A percentile compares a stretch with the other conserved stretches of the same genome.
phyloP scores from a whole-genome alignment of 2,888 invertebrate species.

The Hypomecis atomaria region DNA sequence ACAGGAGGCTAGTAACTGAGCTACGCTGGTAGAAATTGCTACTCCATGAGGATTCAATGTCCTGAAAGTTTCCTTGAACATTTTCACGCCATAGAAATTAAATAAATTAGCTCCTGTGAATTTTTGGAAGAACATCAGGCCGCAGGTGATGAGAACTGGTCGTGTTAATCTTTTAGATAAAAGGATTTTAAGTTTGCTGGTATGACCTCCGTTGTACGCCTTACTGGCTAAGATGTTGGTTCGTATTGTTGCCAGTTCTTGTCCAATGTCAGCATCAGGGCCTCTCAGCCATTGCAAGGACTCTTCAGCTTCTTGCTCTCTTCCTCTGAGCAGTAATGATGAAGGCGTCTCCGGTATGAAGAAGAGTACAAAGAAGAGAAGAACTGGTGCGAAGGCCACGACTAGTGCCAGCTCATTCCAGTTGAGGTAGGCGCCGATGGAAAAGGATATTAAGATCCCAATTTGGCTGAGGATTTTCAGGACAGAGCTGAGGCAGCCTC shows the following conservation, averaged over 20 bases:
- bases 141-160: constrained; percentile 92
- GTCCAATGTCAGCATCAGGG: constrained; percentile 89
- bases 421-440: constrained; percentile 91
- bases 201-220: constrained; percentile 64
- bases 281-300: constrained; percentile 93
- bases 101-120: constrained; percentile 89
- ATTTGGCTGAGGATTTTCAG: constrained; percentile 93
- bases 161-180: constrained; percentile 80
- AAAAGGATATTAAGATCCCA: constrained; percentile 92
- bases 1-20: constrained; percentile 92
- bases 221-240: constrained; percentile 87
- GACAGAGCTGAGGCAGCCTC: constrained; percentile 94
- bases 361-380: constrained; percentile 89
- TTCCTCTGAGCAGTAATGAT: constrained; percentile 89
- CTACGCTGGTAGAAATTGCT: constrained; percentile 92
- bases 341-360: constrained; percentile 96
- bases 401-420: constrained; percentile 93
- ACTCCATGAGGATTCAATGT: constrained; percentile 92
- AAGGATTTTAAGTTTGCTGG: constrained; percentile 67
- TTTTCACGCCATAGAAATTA: constrained; percentile 89
- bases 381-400: constrained; percentile 90
- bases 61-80: constrained; percentile 93
- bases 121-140: constrained; percentile 95
- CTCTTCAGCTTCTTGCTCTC: constrained; percentile 89
- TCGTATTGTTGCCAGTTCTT: constrained; percentile 89